Evolutionary conservation across 37 sponge, comb jelly and placozoan genomes (phyloP).

Genomic region (Geodia barretti): DNA sequence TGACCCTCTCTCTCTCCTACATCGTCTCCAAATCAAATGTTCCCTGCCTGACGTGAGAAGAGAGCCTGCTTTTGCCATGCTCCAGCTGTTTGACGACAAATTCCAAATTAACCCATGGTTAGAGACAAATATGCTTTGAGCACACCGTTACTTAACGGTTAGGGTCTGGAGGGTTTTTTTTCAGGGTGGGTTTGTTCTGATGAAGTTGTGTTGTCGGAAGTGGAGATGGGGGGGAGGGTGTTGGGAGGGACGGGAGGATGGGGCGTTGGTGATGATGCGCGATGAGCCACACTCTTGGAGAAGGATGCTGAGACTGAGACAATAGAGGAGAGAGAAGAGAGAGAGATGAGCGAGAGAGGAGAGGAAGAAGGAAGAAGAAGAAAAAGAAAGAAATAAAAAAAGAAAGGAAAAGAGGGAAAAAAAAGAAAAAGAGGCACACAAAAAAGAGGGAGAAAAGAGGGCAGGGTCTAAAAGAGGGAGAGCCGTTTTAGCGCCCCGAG

Average conservation of each 20-base stretch:
- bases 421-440: no score
- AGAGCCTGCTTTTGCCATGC: background rate
- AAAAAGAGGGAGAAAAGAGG: no score
- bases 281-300: conserved; percentile 9
- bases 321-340: background rate
- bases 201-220: background rate
- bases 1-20: background rate
- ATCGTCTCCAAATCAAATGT: background rate
- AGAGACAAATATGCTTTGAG: background rate
- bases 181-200: no score
- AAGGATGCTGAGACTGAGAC: conserved; percentile 10
- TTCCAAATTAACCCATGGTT: background rate
- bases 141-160: background rate
- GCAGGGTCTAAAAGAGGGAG: no score
- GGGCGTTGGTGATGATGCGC: background rate
- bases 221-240: conserved; percentile 18
- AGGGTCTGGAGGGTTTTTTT: background rate
- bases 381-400: no score
- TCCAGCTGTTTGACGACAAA: background rate
- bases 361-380: background rate
- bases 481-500: no score
- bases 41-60: background rate
- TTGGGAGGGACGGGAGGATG: background rate
- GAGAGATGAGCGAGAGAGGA: background rate
- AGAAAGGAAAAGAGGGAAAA: no score